Percentiles rank a stretch among this genome's conserved stretches.
Evolutionary conservation across 2,888 invertebrate species (phyloP).

Genomic region (Alitta virens): DNA sequence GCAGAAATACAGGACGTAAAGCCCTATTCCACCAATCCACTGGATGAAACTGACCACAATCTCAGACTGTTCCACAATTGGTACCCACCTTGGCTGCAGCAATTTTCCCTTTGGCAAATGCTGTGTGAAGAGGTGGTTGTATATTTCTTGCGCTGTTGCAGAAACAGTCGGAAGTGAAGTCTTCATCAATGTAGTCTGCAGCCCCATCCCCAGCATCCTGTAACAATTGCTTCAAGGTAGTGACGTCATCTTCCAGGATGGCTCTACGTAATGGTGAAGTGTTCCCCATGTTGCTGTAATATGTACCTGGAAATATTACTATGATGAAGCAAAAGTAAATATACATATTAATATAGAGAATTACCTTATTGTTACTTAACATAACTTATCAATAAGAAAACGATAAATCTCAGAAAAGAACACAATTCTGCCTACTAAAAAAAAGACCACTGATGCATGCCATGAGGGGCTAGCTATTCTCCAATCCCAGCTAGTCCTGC

Average conservation of each 20-base stretch:
- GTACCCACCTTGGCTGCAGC: not conserved
- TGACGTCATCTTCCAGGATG: conserved; percentile 15
- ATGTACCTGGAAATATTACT: not conserved
- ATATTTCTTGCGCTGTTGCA: conserved; percentile 9
- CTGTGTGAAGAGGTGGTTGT: conserved; percentile 10
- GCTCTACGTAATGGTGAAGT: conserved; percentile 16
- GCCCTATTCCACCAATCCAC: no score
- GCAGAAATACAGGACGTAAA: no score
- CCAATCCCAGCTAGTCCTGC: no score
- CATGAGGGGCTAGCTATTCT: no score
- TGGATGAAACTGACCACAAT: no score
- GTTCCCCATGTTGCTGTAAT: conserved; percentile 25
- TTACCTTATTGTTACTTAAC: no score
- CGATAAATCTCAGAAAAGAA: no score
- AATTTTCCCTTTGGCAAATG: conserved; percentile 1
- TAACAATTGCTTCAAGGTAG: not conserved
- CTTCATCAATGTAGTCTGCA: conserved; percentile 22
- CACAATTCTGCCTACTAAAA: no score
- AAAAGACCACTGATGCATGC: no score
- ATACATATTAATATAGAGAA: no score
- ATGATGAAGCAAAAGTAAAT: not conserved
- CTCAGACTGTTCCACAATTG: no score
- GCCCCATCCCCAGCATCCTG: conserved; percentile 16
- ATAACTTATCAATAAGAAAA: no score
- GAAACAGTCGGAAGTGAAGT: conserved; percentile 22